Conservation (phyloP, 1,140 invertebrate genomes). For the Micrasema minimum region DNA sequence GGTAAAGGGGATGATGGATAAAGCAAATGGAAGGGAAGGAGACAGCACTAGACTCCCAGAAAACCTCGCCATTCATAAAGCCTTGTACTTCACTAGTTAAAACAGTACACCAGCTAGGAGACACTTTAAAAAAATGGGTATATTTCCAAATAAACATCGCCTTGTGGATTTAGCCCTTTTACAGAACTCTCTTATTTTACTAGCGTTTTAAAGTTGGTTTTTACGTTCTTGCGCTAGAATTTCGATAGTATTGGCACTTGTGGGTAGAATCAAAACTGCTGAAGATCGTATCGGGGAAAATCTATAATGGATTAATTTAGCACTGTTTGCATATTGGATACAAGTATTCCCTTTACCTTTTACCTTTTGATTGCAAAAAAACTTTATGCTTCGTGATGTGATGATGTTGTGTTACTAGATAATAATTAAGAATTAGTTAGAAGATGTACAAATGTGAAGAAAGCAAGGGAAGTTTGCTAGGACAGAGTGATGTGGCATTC, state of each 20-base stretch:
- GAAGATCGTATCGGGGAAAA: conserved; percentile 22
- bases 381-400: no score
- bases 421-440: no score
- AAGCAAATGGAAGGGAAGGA: not conserved
- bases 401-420: no score
- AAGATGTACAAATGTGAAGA: no score
- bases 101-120: not conserved
- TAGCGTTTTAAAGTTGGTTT: not conserved
- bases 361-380: no score
- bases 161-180: no score
- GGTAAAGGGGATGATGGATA: not conserved
- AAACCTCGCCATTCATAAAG: conserved; percentile 27
- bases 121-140: not conserved
- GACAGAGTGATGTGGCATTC: no score
- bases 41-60: not conserved
- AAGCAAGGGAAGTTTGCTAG: no score
- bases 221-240: not conserved
- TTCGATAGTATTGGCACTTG: conserved; percentile 1
- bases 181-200: no score
- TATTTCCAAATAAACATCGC: no score
- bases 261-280: conserved; percentile 22
- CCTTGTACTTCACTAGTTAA: not conserved
- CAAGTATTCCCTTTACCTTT: no score
- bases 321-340: conserved; percentile 12
- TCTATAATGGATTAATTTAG: conserved; percentile 11